Base-by-base conservation (phyloP, 92 coral and sea anemone species). In the Heteractis magnifica region DNA sequence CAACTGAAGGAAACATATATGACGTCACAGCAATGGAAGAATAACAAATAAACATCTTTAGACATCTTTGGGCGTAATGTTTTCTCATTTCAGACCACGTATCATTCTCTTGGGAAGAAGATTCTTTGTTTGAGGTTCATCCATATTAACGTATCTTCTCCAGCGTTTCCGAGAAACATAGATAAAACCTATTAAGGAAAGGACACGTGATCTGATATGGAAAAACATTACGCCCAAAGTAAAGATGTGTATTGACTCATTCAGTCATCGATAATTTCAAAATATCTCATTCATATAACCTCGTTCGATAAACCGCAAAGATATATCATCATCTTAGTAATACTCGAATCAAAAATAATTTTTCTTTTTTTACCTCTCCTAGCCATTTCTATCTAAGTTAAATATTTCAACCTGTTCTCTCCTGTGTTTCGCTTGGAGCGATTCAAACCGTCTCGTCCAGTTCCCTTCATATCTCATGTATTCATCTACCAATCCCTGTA, bases 401-500 rank as follows among this genome's bases (percentile, higher is more conserved):
- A 93, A 91, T 72, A 93, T 75, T 78, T 88, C 87, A 71, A 83
- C 65, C 75, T 91, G 94, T 49, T 93, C 94, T 49, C 82, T 78
- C 75, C 87, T 89, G 89, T 93, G 98, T 55, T 91, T 87, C 20
- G 85, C 93, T 82, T 93, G 95, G 62, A 93, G 78, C 21, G 59
- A 56, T 6, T 87, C 83, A 81, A 93, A 93, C 10, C 82, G 80
- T 71, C 88, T 89, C 50, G 90, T 85, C 98, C 98, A 93, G 74
- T 83, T 89, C 71, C 79, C 87, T 41, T 92, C 90, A 49, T 89
- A 93, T 12, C 84, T 84, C 79, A 86, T 89, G 53, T 86, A 81
- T 51, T 93, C 98, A 10, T 91, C 93, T 58, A 89, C 86, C 85
- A 93, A 78, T 77, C 86, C 79, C 15, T 90, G 78, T 6, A 89